phyloP scores from a whole-genome alignment of 2,113 vertebrate genomes.

The Rousettus leschenaultii region DNA sequence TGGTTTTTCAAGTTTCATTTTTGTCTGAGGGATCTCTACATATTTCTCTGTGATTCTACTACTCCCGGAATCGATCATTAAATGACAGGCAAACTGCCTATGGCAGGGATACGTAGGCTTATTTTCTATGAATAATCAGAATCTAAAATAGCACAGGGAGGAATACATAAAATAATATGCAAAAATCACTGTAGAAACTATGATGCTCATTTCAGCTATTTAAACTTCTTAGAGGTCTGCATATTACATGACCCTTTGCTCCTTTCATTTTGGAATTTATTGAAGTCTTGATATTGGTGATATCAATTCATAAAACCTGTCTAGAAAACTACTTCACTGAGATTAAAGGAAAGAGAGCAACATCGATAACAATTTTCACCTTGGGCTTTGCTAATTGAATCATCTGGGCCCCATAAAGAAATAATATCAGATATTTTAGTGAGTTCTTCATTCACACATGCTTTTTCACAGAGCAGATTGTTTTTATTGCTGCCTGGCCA shows the following conservation, averaged over 20 bases:
- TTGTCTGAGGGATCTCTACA: background rate
- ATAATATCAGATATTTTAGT: rapidly evolving
- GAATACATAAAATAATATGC: background rate
- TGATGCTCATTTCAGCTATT: background rate
- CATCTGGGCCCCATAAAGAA: background rate
- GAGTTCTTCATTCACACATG: background rate
- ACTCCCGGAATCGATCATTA: background rate
- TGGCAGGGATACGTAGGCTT: background rate
- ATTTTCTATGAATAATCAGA: background rate
- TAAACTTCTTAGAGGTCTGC: background rate
- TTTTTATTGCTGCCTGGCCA: background rate
- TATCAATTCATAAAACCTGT: background rate
- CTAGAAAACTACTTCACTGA: slow-evolving; percentile 68
- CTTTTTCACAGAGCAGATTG: background rate
- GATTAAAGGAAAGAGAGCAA: slow-evolving; percentile 80
- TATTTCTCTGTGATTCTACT: background rate
- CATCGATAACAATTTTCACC: background rate
- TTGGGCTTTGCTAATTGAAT: slow-evolving; percentile 35
- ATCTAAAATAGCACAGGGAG: background rate
- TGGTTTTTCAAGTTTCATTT: background rate
- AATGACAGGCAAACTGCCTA: background rate
- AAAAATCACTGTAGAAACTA: background rate
- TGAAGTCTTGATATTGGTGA: background rate
- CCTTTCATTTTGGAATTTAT: background rate
- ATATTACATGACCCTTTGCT: background rate